Conservation (phyloP, 2,113 vertebrate genomes). For the Felis catus region DNA sequence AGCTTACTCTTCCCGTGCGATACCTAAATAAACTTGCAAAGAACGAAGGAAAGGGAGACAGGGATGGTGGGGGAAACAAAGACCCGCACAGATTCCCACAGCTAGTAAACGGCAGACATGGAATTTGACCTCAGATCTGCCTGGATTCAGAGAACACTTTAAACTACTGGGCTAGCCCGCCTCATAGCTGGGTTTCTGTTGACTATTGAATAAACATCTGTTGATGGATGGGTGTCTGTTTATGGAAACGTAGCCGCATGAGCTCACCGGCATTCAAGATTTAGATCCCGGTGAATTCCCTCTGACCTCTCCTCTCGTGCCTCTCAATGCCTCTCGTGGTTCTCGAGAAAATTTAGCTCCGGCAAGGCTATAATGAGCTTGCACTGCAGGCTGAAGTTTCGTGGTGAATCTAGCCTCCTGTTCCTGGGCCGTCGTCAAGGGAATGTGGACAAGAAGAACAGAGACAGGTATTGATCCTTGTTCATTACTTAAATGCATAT, state of each 20-base stretch:
- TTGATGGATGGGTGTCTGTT: conserved; percentile 62
- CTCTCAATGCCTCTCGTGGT: neutral
- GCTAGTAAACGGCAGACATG: neutral
- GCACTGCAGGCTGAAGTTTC: neutral
- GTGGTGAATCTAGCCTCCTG: conserved; percentile 6
- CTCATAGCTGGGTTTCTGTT: neutral
- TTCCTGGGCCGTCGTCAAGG: conserved; percentile 5
- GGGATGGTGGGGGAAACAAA: neutral
- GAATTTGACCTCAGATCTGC: neutral
- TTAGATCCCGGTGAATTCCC: conserved; percentile 56
- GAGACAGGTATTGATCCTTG: conserved; percentile 72
- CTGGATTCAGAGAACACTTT: neutral
- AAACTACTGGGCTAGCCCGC: neutral
- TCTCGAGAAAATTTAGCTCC: conserved; percentile 25
- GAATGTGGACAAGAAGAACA: conserved; percentile 61
- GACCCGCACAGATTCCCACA: neutral
- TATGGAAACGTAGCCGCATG: conserved; percentile 14
- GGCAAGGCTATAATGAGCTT: neutral
- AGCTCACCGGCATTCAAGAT: conserved; percentile 56
- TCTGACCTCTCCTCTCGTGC: conserved; percentile 40
- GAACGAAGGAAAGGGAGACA: neutral
- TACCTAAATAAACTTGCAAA: neutral
- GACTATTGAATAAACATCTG: neutral
- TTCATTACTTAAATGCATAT: conserved; percentile 76
- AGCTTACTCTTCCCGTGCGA: neutral